Base-by-base conservation (phyloP, 2,888 invertebrate genomes). In the Eurytoma californica region DNA sequence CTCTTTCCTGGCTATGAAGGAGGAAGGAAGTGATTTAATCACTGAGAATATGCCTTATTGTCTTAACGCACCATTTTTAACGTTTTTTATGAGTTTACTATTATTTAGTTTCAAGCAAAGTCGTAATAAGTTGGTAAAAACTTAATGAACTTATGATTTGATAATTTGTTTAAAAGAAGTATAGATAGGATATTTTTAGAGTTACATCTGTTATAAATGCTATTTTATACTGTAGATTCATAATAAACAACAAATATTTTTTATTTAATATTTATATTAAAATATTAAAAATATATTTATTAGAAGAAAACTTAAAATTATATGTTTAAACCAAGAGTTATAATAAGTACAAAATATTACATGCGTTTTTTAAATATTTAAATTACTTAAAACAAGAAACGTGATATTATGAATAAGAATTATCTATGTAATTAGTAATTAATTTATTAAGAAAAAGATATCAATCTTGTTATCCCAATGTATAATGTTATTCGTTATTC, bases 1-100 rank as follows among this genome's bases (percentile, higher is more conserved):
- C 67, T 78, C 1, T 78, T 78, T 61, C 72, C 72, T 51, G 72
- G 72, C 7, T 78, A 72, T 66, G 67, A 72, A 60, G 20, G 67
- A 20, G 67, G 77, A 72, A 57, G 68, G 28, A 61, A 60, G n/a
- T 75, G 20, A 75, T 20, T 51, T 70, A 53, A 39, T 39, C 7
- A 7, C 39, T 39, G 9, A 39, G 1, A 39, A 7, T 39, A 9
- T 39, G 39, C 30, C 47, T 20, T 49, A 60, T 51, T 51, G 47
- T 18, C 57, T 39, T 39, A 30, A 24, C n/a, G 30, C n/a, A 18
- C 39, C n/a, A 39, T 13, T 57, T 69, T 69, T 63, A 47, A 18
- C 39, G 47, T 12, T n/a, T 53, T 53, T 53, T 18, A 24, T 24
- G 47, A 39, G 39, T 47, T 13, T 18, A 47, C 12, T 39, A 18